Evolutionary conservation across 2,797 vertebrate species (phyloP).

Genomic region (Lemur catta): DNA sequence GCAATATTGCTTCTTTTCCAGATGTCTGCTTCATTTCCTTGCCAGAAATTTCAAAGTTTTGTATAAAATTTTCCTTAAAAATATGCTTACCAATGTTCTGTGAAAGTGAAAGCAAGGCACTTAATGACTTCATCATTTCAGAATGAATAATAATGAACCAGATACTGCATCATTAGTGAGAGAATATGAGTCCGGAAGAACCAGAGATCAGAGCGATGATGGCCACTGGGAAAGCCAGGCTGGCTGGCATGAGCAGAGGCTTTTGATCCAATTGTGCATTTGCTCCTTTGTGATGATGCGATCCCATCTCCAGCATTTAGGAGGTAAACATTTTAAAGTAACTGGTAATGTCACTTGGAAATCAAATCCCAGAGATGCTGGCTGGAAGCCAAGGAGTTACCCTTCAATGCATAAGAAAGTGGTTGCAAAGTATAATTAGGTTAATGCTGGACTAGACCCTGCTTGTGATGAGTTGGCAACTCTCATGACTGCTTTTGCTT

Average conservation of each 20-base stretch:
- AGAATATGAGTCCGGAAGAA: slow-evolving; percentile 47
- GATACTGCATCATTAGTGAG: slow-evolving; percentile 21
- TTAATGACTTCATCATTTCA: slow-evolving; percentile 63
- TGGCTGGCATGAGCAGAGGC: neutral
- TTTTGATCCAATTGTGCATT: neutral
- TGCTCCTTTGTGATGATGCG: neutral
- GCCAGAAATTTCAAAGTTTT: slow-evolving; percentile 59
- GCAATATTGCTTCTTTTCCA: slow-evolving; percentile 44
- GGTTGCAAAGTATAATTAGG: slow-evolving; percentile 23
- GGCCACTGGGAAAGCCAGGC: neutral
- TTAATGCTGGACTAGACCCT: slow-evolving; percentile 25
- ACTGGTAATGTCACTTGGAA: slow-evolving; percentile 42
- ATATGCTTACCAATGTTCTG: slow-evolving; percentile 38
- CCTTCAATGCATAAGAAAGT: neutral
- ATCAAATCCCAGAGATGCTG: slow-evolving; percentile 20
- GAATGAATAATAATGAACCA: slow-evolving; percentile 43
- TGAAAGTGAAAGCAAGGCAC: slow-evolving; percentile 51
- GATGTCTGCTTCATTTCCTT: slow-evolving; percentile 61
- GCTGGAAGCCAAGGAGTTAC: slow-evolving; percentile 20
- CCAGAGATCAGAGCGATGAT: neutral
- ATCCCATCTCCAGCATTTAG: neutral
- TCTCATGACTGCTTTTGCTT: neutral
- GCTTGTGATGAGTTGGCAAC: slow-evolving; percentile 51
- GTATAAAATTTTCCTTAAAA: slow-evolving; percentile 52
- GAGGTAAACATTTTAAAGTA: slow-evolving; percentile 54